phyloP scores from a whole-genome alignment of 2,113 vertebrate genomes.

The Nematolebias whitei region DNA sequence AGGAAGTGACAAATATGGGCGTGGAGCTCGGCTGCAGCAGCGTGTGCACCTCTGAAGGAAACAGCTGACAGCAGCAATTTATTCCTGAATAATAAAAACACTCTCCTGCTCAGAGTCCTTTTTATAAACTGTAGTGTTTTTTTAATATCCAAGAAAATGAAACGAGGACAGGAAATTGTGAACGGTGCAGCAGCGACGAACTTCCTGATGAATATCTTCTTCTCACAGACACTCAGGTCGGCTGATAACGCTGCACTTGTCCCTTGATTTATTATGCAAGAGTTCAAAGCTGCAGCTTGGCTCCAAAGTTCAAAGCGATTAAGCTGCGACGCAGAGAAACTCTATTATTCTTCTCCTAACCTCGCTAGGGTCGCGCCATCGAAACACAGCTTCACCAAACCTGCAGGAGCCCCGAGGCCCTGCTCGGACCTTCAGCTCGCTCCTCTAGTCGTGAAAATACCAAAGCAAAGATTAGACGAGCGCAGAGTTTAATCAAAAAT shows the following conservation, averaged over 20 bases:
- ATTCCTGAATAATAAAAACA: not conserved
- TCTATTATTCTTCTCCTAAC: conserved; percentile 9
- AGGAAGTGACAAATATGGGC: not conserved
- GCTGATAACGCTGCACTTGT: conserved; percentile 39
- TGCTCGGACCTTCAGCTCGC: no score
- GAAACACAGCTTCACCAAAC: not conserved
- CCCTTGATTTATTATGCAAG: conserved; percentile 48
- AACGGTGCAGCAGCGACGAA: conserved; percentile 6
- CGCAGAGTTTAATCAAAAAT: not conserved
- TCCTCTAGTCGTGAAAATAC: not conserved
- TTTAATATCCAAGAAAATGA: conserved; percentile 34
- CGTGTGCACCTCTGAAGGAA: no score
- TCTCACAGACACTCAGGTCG: conserved; percentile 21
- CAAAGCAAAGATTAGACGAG: no score
- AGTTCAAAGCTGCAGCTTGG: conserved; percentile 44
- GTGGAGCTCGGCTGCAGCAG: not conserved
- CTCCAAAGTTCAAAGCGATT: conserved; percentile 51
- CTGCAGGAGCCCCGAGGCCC: not conserved
- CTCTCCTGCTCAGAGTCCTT: not conserved
- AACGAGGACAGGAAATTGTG: conserved; percentile 42
- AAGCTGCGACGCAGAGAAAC: not conserved
- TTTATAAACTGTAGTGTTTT: conserved; percentile 12
- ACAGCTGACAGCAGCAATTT: not conserved
- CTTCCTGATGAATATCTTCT: conserved; percentile 43
- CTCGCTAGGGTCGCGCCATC: conserved; percentile 16